A percentile compares a stretch with the other conserved stretches of the same genome.
phyloP scores from a whole-genome alignment of 2,113 vertebrate species.

The Grammomys dolichurus region DNA sequence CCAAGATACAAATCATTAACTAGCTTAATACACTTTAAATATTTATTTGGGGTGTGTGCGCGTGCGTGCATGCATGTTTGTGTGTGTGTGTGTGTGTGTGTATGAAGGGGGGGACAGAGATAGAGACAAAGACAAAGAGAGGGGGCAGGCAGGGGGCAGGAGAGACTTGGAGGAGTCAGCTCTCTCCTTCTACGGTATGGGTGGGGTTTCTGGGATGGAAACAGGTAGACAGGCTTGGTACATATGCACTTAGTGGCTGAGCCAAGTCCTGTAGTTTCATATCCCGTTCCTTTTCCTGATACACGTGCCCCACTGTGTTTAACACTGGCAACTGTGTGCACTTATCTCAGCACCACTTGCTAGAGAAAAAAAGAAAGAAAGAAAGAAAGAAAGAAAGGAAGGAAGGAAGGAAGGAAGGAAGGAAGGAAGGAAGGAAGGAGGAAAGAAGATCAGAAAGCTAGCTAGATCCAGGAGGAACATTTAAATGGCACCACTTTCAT shows the following conservation, averaged over 20 bases:
- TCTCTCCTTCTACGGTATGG: neutral
- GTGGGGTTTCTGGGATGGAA: neutral
- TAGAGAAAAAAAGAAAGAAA: neutral
- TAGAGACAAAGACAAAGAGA: neutral
- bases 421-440: neutral
- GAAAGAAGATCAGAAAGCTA: neutral
- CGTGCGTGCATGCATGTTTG: neutral
- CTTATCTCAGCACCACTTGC: neutral
- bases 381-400: no score
- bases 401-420: no score
- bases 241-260: neutral
- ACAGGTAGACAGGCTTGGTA: neutral
- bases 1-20: slow-evolving; percentile 12
- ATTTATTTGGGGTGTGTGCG: neutral
- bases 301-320: neutral
- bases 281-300: neutral
- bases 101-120: neutral
- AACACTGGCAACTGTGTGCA: neutral
- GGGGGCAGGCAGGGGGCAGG: neutral
- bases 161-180: neutral
- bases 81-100: neutral
- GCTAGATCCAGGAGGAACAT: no score
- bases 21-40: neutral
- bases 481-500: neutral
- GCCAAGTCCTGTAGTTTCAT: neutral